Evolutionary conservation across 2,797 vertebrate genomes (phyloP).

Genomic region (Adelosebastes latens): DNA sequence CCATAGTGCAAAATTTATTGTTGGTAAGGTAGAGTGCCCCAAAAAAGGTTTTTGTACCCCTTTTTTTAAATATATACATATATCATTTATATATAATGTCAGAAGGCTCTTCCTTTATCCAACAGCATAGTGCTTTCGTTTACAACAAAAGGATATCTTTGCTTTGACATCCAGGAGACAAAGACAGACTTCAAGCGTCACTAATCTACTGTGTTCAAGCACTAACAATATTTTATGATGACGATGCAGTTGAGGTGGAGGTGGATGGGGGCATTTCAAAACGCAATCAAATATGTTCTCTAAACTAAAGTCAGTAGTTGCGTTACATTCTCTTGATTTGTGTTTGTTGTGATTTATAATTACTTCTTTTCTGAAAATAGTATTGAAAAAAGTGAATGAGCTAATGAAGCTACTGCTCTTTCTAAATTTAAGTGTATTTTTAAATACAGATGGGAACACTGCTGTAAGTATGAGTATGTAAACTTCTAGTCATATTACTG

Average conservation of each 20-base stretch:
- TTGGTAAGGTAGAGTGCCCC: constrained; percentile 89
- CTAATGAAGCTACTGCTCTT: constrained; percentile 7
- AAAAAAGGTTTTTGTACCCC: constrained; percentile 84
- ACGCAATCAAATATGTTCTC: constrained; percentile 59
- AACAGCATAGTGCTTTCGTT: constrained; percentile 91
- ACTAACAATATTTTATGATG: constrained; percentile 79
- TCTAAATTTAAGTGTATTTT: constrained; percentile 14
- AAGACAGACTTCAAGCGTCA: constrained; percentile 81
- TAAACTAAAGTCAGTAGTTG: constrained; percentile 58
- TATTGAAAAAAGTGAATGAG: constrained; percentile 13
- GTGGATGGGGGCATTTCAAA: constrained; percentile 65
- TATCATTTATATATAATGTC: constrained; percentile 88
- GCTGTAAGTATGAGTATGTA: constrained; percentile 29
- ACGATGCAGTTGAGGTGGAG: constrained; percentile 44
- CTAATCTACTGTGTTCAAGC: constrained; percentile 84
- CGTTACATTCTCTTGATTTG: constrained; percentile 59
- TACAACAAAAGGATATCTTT: constrained; percentile 88
- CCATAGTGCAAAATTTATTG: constrained; percentile 93
- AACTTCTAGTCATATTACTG: constrained; percentile 32
- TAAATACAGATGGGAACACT: constrained; percentile 21
- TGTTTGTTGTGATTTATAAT: constrained; percentile 43
- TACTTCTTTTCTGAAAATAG: constrained; percentile 39
- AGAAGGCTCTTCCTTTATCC: constrained; percentile 89
- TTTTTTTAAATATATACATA: constrained; percentile 85
- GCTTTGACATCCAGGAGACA: constrained; percentile 85